Base-by-base conservation (phyloP, 2,888 invertebrate species). In the Dasysyrphus albostriatus region DNA sequence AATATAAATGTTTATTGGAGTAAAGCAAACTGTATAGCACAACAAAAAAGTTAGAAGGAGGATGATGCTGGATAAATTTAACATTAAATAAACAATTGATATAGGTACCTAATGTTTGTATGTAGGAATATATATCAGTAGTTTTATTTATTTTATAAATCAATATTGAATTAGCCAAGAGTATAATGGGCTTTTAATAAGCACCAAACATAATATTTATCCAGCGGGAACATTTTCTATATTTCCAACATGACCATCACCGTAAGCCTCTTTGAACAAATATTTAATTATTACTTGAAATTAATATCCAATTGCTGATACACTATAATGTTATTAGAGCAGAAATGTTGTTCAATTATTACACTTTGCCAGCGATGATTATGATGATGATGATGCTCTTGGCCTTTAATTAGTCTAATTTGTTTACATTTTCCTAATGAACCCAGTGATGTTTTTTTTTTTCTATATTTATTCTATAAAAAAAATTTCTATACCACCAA, bases 341-440 rank as follows among this genome's bases (percentile, higher is more conserved):
- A 10, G 10, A 39, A 54, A 34, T 19, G 42, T 49, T 67, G 14
- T 32, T 58, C 24, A 32, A 54, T 54, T 37, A 54, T 54, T 37
- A 49, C 19, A 49, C 34, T 32, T 51, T 37, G 10, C 58, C 34
- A 37, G 5, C 8, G 24, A 61, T 24, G 24, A 24, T 24, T 1
- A 32, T 32, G 32, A 32, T 32, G 32, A 32, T 61, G 14, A 42
- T 24, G 24, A 61, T 42, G 61, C 14, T 61, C 61, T 24, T 44
- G 56, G 32, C 19, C 42, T 70, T 61, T 59, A 77, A 77, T 77
- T 69, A 69, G 44, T 49, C 59, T 77, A 61, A 70, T 77, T 77
- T 69, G 49, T 69, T 70, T 77, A 49, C 69, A 39, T 6, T 42
- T 70, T 32, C 14, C 32, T 70, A 61, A 77, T 51, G 69, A 69